Percentiles rank a stretch among this genome's conserved stretches.
phyloP scores from a whole-genome alignment of 2,797 vertebrate species.

The Gymnopithys bicolor region DNA sequence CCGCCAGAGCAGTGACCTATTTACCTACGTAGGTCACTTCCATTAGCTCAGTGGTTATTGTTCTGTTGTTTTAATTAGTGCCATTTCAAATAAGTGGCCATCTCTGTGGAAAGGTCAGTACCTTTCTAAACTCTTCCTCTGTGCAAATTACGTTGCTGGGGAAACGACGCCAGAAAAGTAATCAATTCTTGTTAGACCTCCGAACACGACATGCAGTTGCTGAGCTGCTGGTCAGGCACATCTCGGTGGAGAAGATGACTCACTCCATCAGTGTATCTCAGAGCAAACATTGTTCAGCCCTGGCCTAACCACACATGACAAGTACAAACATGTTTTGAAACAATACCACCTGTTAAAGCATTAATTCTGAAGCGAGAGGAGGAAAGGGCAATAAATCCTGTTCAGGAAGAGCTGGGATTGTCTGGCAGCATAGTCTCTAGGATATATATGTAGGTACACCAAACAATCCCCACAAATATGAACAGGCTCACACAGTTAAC shows the following conservation, averaged over 20 bases:
- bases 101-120: constrained; percentile 40
- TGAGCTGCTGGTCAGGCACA: constrained; percentile 49
- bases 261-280: constrained; percentile 24
- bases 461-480: neutral
- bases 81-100: constrained; percentile 26
- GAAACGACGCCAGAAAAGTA: neutral
- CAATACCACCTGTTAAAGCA: neutral
- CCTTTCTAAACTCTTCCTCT: constrained; percentile 23
- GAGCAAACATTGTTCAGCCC: constrained; percentile 47
- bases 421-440: neutral
- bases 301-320: neutral
- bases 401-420: neutral
- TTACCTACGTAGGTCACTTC: neutral
- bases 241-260: constrained; percentile 18
- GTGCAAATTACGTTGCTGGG: constrained; percentile 28
- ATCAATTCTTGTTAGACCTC: constrained; percentile 39
- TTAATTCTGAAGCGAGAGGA: neutral
- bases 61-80: constrained; percentile 43
- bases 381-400: neutral
- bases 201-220: constrained; percentile 24
- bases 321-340: constrained; percentile 16
- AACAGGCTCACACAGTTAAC: neutral
- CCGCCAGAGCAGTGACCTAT: neutral
- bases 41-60: constrained; percentile 27
- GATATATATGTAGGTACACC: neutral